Percentiles rank a stretch among this genome's conserved stretches.
Evolutionary conservation across 2,797 vertebrate genomes (phyloP).

Genomic region (Botia almorhae): DNA sequence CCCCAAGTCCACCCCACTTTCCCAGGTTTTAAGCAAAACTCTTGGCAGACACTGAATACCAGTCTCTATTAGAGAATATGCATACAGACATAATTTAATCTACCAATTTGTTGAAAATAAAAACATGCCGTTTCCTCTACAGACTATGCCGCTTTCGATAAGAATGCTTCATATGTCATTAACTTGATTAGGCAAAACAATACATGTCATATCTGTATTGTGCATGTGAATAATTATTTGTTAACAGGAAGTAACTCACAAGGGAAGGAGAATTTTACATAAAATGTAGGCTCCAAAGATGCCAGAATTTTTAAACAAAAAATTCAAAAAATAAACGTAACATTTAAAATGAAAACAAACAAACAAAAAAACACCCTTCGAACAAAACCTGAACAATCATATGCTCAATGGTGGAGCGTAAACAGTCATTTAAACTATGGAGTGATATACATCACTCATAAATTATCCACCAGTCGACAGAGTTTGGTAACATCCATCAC

Average conservation of each 20-base stretch:
- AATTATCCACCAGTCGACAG: slow-evolving; percentile 34
- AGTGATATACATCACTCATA: background rate
- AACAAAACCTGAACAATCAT: slow-evolving; percentile 44
- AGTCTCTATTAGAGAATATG: slow-evolving; percentile 45
- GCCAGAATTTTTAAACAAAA: slow-evolving; percentile 17
- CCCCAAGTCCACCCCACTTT: slow-evolving; percentile 2
- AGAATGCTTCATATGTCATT: slow-evolving; percentile 13
- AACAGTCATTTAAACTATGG: slow-evolving; percentile 13
- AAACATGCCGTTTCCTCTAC: slow-evolving; percentile 28
- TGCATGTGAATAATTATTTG: slow-evolving; percentile 17
- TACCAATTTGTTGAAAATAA: slow-evolving; percentile 4
- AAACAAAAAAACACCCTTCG: slow-evolving; percentile 34
- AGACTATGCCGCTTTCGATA: slow-evolving; percentile 33
- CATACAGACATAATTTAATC: slow-evolving; percentile 47
- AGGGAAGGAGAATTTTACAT: slow-evolving; percentile 7
- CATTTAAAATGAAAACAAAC: slow-evolving; percentile 34
- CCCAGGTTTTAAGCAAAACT: slow-evolving; percentile 24
- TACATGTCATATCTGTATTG: slow-evolving; percentile 27
- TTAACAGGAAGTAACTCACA: slow-evolving; percentile 33
- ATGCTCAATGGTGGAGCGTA: background rate
- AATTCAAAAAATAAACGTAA: background rate
- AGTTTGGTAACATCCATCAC: slow-evolving; percentile 15
- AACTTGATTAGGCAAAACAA: slow-evolving; percentile 37
- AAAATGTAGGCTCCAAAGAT: slow-evolving; percentile 19
- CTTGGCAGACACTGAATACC: slow-evolving; percentile 43